These are phyloP conservation scores for Epirrhoe tristata DNA, from an alignment of 2,888 invertebrate genomes.

Conservation along the genomic window DNA sequence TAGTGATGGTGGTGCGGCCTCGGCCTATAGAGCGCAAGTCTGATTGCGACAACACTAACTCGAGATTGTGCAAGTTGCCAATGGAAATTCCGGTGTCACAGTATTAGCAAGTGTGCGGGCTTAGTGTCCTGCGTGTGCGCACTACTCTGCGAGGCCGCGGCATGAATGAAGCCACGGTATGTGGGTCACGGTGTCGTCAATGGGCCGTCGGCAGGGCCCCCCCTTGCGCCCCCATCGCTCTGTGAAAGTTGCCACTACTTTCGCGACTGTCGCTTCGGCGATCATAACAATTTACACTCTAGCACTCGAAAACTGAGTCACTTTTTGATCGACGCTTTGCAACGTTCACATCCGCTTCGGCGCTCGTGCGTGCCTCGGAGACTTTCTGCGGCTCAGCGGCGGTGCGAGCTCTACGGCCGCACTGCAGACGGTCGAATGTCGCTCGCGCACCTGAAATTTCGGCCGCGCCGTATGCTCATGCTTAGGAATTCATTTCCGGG, in stretches of 20 bases:
- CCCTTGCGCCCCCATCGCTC: constrained; percentile 78
- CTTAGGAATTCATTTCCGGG: constrained; percentile 86
- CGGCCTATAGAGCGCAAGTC: constrained; percentile 63
- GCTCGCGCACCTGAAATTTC: constrained; percentile 61
- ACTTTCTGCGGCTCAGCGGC: constrained; percentile 58
- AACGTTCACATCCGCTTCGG: constrained; percentile 83
- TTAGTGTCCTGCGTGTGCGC: constrained; percentile 72
- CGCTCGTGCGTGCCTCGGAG: constrained; percentile 73
- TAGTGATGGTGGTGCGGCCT: constrained; percentile 71
- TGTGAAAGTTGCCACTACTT: constrained; percentile 85
- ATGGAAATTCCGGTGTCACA: constrained; percentile 77
- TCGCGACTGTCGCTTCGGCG: constrained; percentile 73
- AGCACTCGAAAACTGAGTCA: constrained; percentile 73
- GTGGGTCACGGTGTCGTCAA: constrained; percentile 85
- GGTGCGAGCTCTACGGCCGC: constrained; percentile 57
- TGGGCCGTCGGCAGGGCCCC: constrained; percentile 77
- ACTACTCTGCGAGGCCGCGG: constrained; percentile 68
- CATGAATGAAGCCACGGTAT: constrained; percentile 83
- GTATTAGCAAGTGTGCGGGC: constrained; percentile 64
- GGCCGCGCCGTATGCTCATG: constrained; percentile 81
- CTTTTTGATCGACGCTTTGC: constrained; percentile 66
- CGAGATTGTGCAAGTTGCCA: constrained; percentile 74
- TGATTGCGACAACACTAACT: constrained; percentile 73
- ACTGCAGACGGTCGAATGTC: constrained; percentile 61
- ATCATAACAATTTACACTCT: constrained; percentile 74